Percentiles rank a stretch among this genome's conserved stretches.
phyloP scores from a whole-genome alignment of 2,113 vertebrate species.

The Oryctolagus cuniculus region mOryCun1.1 NC_091448.1:3050501-3051000 shows the following conservation, averaged over 20 bases:
- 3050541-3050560: rapidly evolving
- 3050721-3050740: too few relatives aligned
- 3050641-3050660: neutral
- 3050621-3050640: neutral
- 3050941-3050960: too few relatives aligned
- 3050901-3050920: neutral
- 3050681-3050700: neutral
- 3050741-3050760: neutral
- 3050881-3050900: neutral
- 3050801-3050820: too few relatives aligned
- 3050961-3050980: too few relatives aligned
- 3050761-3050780: too few relatives aligned
- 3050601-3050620: neutral
- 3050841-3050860: too few relatives aligned
- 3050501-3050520: neutral
- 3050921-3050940: neutral
- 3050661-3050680: neutral
- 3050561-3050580: neutral
- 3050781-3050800: too few relatives aligned
- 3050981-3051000: too few relatives aligned
- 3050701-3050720: neutral
- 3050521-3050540: neutral
- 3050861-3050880: neutral
- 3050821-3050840: too few relatives aligned
- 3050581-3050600: neutral